phyloP scores from a whole-genome alignment of 2,888 invertebrate genomes.

The Acanthopleura granulata region DNA sequence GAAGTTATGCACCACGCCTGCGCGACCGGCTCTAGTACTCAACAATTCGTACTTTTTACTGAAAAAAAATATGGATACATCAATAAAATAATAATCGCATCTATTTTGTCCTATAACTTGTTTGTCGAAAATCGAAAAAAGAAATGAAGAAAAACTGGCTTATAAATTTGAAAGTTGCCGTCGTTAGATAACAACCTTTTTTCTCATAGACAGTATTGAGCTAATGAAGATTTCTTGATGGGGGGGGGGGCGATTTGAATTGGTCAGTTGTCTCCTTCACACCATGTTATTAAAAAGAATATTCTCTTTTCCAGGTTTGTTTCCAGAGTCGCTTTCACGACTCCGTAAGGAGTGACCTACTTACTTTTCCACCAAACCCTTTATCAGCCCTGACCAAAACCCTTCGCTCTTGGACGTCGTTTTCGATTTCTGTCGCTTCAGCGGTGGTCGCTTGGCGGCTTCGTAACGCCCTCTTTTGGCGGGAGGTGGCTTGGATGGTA shows the following conservation, averaged over 20 bases:
- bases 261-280: too few species aligned
- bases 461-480: neutral
- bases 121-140: neutral
- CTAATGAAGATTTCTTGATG: too few species aligned
- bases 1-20: slow-evolving; percentile 71
- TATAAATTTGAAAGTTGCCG: too few species aligned
- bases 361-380: slow-evolving; percentile 56
- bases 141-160: too few species aligned
- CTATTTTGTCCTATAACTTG: too few species aligned
- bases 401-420: slow-evolving; percentile 46
- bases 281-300: too few species aligned
- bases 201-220: too few species aligned
- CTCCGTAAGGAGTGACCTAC: slow-evolving; percentile 15
- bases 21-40: slow-evolving; percentile 69
- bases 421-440: slow-evolving; percentile 34
- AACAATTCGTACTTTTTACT: slow-evolving; percentile 61
- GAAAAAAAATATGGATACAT: slow-evolving; percentile 24
- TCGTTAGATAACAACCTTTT: too few species aligned
- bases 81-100: neutral
- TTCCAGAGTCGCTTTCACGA: too few species aligned
- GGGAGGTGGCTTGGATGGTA: slow-evolving; percentile 25
- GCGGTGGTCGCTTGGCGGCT: slow-evolving; percentile 11
- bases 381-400: slow-evolving; percentile 54
- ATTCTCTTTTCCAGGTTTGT: too few species aligned
- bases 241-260: too few species aligned